Percentiles rank a stretch among this genome's conserved stretches.
Conservation (phyloP, 1,140 invertebrate genomes). For the Amphibalanus amphitrite region DNA sequence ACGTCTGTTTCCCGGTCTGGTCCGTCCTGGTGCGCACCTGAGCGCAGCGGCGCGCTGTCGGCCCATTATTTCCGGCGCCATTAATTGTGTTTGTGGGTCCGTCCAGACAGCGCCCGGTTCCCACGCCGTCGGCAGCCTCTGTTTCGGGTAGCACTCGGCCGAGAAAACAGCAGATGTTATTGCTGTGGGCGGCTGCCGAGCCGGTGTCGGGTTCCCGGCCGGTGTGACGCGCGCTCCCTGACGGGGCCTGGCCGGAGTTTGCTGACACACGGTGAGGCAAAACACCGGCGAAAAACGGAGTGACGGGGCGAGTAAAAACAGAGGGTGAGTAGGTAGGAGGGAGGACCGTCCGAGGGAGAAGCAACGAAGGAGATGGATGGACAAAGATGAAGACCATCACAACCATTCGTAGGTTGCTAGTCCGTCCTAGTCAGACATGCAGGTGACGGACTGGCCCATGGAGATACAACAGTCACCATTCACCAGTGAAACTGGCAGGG, state of each 20-base stretch:
- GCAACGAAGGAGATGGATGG: too few relatives aligned
- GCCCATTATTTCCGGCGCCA: neutral
- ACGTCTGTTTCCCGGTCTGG: too few relatives aligned
- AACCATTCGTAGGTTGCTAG: too few relatives aligned
- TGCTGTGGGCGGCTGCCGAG: neutral
- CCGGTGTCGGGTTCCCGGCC: neutral
- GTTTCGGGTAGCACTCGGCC: neutral
- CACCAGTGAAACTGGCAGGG: too few relatives aligned
- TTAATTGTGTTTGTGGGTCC: neutral
- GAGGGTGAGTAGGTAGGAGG: neutral
- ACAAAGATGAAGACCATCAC: too few relatives aligned
- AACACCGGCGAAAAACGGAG: neutral
- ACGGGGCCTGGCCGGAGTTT: neutral
- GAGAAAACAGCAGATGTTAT: conserved; percentile 1
- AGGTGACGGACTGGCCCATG: too few relatives aligned
- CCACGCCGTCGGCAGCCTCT: neutral
- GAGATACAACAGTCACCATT: too few relatives aligned
- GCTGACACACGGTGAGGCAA: neutral
- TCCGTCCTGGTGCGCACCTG: neutral
- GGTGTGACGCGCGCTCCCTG: neutral
- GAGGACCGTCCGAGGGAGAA: neutral
- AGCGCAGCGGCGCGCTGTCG: neutral
- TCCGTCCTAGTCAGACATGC: too few relatives aligned
- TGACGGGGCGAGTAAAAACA: neutral
- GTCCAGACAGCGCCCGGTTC: neutral